These are phyloP conservation scores for Carcina quercana DNA, from an alignment of 2,888 invertebrate species.

Conservation along the genomic window DNA sequence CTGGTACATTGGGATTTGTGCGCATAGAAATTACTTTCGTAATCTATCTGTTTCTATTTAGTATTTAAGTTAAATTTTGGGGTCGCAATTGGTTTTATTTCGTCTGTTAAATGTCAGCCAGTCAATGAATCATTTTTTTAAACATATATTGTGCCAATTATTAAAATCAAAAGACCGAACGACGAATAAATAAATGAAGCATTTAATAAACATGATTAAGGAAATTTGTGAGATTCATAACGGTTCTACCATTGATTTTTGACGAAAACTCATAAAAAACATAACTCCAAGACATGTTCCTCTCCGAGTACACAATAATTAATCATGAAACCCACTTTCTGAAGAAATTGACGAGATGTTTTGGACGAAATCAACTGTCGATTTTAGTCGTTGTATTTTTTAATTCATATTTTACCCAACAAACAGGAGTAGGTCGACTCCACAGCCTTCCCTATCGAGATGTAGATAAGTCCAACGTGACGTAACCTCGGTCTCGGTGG, in stretches of 20 bases:
- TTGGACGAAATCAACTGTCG: not conserved
- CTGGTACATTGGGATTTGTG: not conserved
- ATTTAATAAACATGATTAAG: not conserved
- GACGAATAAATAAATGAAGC: not conserved
- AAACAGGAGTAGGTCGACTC: constrained; percentile 24
- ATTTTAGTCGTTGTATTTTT: not conserved
- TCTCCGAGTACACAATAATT: not conserved
- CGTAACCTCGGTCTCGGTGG: constrained; percentile 34
- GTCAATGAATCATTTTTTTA: too few relatives aligned
- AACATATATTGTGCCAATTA: too few relatives aligned
- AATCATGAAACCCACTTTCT: not conserved
- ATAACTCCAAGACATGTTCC: not conserved
- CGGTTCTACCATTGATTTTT: not conserved
- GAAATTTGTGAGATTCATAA: not conserved
- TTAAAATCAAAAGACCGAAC: too few relatives aligned
- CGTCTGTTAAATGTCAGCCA: too few relatives aligned
- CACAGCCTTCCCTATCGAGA: constrained; percentile 25
- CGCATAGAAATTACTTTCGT: not conserved
- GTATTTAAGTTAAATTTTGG: too few relatives aligned
- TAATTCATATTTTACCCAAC: not conserved
- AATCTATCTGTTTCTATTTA: not conserved
- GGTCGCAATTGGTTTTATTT: too few relatives aligned
- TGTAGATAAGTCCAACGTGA: constrained; percentile 44
- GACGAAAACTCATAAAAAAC: not conserved
- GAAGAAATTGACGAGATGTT: not conserved